Conservation (phyloP, 2,797 vertebrate species). For the Orestias chungarensis region DNA sequence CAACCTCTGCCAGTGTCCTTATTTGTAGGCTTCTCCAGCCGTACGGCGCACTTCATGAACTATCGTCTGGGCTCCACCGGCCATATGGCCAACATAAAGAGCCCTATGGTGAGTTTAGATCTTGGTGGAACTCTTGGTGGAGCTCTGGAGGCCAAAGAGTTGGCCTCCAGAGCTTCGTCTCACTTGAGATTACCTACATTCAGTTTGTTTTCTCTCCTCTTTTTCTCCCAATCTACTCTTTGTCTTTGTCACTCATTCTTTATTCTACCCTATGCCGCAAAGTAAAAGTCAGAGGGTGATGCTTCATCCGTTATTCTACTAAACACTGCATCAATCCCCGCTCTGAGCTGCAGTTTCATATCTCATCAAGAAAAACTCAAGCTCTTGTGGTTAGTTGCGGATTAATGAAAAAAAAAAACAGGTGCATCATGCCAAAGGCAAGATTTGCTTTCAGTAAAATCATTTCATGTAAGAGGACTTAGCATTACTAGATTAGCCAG, state of each 20-base stretch:
- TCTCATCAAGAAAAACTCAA: slow-evolving; percentile 78
- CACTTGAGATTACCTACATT: too few species aligned
- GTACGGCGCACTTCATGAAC: too few species aligned
- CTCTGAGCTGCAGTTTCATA: slow-evolving; percentile 74
- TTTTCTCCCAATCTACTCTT: background rate
- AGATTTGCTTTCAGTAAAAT: background rate
- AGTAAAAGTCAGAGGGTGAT: slow-evolving; percentile 19
- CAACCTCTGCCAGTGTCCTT: too few species aligned
- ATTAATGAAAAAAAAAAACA: slow-evolving; percentile 38
- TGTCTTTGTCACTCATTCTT: slow-evolving; percentile 8
- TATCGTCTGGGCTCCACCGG: too few species aligned
- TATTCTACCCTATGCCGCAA: slow-evolving; percentile 55
- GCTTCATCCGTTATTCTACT: slow-evolving; percentile 78
- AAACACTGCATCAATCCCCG: slow-evolving; percentile 73
- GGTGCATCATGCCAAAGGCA: background rate
- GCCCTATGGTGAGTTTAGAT: too few species aligned
- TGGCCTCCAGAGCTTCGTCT: too few species aligned
- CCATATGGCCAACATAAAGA: too few species aligned
- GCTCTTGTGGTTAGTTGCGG: slow-evolving; percentile 60
- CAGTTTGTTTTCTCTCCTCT: background rate
- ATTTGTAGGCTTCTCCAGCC: too few species aligned
- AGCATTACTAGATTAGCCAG: background rate
- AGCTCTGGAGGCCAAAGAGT: too few species aligned
- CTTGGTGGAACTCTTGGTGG: too few species aligned
- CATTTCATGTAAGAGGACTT: background rate